Conservation (phyloP, 2,888 invertebrate genomes). For the Aphidius colemani region DNA sequence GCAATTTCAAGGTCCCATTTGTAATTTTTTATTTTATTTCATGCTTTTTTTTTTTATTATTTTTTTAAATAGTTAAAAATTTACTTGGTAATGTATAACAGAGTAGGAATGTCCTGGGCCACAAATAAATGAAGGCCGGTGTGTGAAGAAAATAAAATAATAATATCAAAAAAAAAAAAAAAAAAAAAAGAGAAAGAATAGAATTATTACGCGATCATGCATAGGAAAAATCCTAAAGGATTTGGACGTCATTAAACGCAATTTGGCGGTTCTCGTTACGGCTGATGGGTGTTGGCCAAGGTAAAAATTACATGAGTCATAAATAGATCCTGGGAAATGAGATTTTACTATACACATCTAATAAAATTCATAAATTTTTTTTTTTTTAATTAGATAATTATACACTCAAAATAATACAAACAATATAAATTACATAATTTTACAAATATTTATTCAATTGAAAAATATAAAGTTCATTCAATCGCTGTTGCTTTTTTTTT, state of each 20-base stretch:
- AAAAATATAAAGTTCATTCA: too few relatives aligned
- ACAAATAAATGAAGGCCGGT: conserved; percentile 8
- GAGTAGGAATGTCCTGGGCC: conserved; percentile 7
- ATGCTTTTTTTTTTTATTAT: too few relatives aligned
- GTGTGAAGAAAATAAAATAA: conserved; percentile 9
- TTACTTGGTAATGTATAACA: neutral
- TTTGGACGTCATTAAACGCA: conserved; percentile 1
- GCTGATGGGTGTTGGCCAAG: conserved; percentile 28
- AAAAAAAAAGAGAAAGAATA: conserved; percentile 18
- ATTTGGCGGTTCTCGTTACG: conserved; percentile 28
- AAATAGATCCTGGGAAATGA: neutral
- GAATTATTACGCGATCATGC: conserved; percentile 30
- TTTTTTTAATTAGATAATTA: too few relatives aligned
- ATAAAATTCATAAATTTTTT: too few relatives aligned
- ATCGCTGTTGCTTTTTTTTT: too few relatives aligned
- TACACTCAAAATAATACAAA: too few relatives aligned
- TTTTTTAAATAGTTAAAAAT: too few relatives aligned
- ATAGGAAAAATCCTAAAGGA: neutral
- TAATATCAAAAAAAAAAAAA: conserved; percentile 4
- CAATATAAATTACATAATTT: too few relatives aligned
- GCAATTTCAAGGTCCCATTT: conserved; percentile 51
- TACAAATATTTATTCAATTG: too few relatives aligned
- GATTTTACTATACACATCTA: too few relatives aligned
- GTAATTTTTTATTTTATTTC: conserved; percentile 35
- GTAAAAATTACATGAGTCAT: conserved; percentile 15